phyloP scores from a whole-genome alignment of 2,888 invertebrate genomes.

The Lucinisca nassula region DNA sequence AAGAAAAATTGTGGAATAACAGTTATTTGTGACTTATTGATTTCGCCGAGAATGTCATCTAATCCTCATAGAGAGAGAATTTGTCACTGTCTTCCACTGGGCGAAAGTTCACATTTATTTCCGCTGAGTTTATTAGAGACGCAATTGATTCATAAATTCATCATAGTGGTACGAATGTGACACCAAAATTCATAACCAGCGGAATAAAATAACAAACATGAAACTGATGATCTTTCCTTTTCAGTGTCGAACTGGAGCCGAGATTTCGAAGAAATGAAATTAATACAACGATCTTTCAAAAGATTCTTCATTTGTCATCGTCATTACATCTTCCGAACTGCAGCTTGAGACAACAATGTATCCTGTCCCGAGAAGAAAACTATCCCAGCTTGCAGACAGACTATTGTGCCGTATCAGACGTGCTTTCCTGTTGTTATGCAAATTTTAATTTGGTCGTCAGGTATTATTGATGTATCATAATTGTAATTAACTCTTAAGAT shows the following conservation, averaged over 20 bases:
- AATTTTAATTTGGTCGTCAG: background rate
- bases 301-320: conserved; percentile 13
- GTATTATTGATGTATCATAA: too few relatives aligned
- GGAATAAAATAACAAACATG: conserved; percentile 56
- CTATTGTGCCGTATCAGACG: background rate
- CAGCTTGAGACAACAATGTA: conserved; percentile 7
- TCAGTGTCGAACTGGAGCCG: conserved; percentile 67
- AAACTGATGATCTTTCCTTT: conserved; percentile 58
- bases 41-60: conserved; percentile 12
- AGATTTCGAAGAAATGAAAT: conserved; percentile 52
- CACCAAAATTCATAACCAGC: conserved; percentile 67
- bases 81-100: conserved; percentile 24
- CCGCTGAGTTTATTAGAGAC: conserved; percentile 36
- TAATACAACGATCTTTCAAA: conserved; percentile 2
- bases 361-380: background rate
- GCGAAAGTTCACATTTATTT: conserved; percentile 42
- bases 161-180: conserved; percentile 52
- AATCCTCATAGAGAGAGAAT: conserved; percentile 18
- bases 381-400: background rate
- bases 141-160: conserved; percentile 58
- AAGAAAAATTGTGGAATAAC: conserved; percentile 12
- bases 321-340: background rate
- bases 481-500: too few relatives aligned
- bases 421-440: background rate
- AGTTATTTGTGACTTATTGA: conserved; percentile 15